Percentiles rank a stretch among this genome's conserved stretches.
phyloP scores from a whole-genome alignment of 2,797 vertebrate genomes.

The Emys orbicularis region DNA sequence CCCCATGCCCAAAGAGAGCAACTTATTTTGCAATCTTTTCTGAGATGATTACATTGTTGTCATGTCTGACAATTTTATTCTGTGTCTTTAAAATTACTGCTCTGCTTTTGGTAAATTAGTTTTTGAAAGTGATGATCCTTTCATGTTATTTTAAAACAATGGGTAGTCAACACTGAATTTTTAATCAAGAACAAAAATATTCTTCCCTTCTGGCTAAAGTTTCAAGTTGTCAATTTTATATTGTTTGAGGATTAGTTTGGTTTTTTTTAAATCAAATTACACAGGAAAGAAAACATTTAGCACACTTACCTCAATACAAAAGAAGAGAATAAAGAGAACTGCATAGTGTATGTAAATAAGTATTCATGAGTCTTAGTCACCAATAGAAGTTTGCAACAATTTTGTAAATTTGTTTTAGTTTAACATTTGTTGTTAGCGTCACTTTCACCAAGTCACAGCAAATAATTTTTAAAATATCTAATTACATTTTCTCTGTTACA shows the following conservation, averaged over 20 bases:
- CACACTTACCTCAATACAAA: not conserved
- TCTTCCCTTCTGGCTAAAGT: not conserved
- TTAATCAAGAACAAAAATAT: not conserved
- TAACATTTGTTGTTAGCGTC: not conserved
- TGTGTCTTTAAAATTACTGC: not conserved
- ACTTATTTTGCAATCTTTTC: not conserved
- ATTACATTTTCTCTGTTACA: not conserved
- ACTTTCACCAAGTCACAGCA: not conserved
- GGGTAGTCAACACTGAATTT: not conserved
- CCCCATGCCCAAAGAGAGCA: not conserved
- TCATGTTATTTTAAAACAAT: not conserved
- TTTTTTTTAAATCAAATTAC: not conserved
- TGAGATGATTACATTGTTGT: not conserved
- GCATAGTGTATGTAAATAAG: not conserved
- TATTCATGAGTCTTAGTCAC: not conserved
- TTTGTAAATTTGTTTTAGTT: not conserved
- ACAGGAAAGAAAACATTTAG: not conserved
- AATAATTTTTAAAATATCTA: not conserved
- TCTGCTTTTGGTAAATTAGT: not conserved
- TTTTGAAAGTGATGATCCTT: not conserved
- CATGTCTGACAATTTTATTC: not conserved
- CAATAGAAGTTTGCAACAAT: not conserved
- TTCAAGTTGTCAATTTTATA: not conserved
- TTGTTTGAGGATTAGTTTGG: not conserved
- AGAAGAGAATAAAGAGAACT: not conserved